Evolutionary conservation across 2,113 vertebrate species (phyloP).

Genomic region (Corythoichthys haematopterus): DNA sequence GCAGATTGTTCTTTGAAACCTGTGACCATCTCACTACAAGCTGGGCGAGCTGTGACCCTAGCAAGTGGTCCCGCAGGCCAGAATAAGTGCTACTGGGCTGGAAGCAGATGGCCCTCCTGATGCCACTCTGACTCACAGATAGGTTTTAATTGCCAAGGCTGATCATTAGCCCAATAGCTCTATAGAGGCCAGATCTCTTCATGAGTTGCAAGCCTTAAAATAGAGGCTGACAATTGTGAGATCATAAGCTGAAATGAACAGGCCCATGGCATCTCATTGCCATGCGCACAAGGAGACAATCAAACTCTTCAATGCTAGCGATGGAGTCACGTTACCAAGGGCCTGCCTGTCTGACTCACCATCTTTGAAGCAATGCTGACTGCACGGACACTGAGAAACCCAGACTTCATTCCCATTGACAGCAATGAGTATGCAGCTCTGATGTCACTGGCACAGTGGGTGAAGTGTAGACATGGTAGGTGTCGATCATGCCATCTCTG

Average conservation of each 20-base stretch:
- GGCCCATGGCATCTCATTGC: conserved; percentile 27
- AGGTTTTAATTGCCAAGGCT: conserved; percentile 68
- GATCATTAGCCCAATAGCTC: conserved; percentile 64
- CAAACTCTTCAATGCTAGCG: conserved; percentile 29
- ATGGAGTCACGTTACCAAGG: conserved; percentile 22
- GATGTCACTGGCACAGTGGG: conserved; percentile 43
- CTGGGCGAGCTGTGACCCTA: conserved; percentile 63
- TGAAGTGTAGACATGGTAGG: too few species aligned
- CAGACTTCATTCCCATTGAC: conserved; percentile 42
- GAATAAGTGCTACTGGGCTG: conserved; percentile 59
- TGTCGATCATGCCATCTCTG: too few species aligned
- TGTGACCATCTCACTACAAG: conserved; percentile 52
- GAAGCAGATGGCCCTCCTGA: conserved; percentile 69
- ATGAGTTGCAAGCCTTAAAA: conserved; percentile 57
- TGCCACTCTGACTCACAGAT: conserved; percentile 69
- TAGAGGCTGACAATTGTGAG: conserved; percentile 49
- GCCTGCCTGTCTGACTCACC: conserved; percentile 47
- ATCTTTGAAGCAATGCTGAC: conserved; percentile 38
- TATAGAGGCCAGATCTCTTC: conserved; percentile 47
- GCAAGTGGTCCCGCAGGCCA: conserved; percentile 63
- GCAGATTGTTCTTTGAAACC: conserved; percentile 63
- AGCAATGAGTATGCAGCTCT: conserved; percentile 43
- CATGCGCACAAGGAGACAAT: conserved; percentile 22
- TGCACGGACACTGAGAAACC: conserved; percentile 29
- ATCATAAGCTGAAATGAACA: conserved; percentile 27